Evolutionary conservation across 2,888 invertebrate species (phyloP), one percentile per base, ranked within the genome.

Genomic region (Dioctria linearis): DNA sequence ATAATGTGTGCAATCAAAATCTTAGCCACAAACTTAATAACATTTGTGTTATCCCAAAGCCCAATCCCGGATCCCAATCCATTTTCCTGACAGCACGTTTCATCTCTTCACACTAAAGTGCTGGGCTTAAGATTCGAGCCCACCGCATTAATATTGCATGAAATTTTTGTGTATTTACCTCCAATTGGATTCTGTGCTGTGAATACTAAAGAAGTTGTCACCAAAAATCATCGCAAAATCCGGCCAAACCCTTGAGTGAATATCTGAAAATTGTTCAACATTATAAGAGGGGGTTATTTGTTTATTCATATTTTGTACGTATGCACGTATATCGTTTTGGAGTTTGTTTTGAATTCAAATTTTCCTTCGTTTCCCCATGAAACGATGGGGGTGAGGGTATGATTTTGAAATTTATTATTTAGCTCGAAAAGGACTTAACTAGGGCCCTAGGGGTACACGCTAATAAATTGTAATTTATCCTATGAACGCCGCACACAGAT

Each of bases 111-210:
- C 54, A 54, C 39, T 54, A 54, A 54, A 54, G 71, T 54, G 51
- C 51, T 82, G 81, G 83, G 78, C 82, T 82, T 75, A 83, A 83
- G 83, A 82, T 81, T 82, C 81, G 81, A 79, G 82, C 79, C 81
- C 83, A 82, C 79, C 84, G 46, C 83, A 85, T 86, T 85, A 85
- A 86, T 85, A 86, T 85, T 86, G 85, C 84, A 85, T 85, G 85
- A 85, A 83, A 83, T 84, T 85, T 85, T 85, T 85, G 84, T 85
- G 84, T 85, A 84, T 85, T 86, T 85, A 85, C 84, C 86, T 84
- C 84, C 84, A 85, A 85, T 86, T 85, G 85, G 85, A 85, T 85
- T 86, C 82, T 86, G 85, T 86, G 86, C 81, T 83, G 80, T 83
- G 86, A 85, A 86, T 86, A 84, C 80, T 78, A 82, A 84, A 83